A percentile compares a stretch with the other conserved stretches of the same genome.
Evolutionary conservation across 1,140 invertebrate species (phyloP).

Genomic region (Micrasema minimum): DNA sequence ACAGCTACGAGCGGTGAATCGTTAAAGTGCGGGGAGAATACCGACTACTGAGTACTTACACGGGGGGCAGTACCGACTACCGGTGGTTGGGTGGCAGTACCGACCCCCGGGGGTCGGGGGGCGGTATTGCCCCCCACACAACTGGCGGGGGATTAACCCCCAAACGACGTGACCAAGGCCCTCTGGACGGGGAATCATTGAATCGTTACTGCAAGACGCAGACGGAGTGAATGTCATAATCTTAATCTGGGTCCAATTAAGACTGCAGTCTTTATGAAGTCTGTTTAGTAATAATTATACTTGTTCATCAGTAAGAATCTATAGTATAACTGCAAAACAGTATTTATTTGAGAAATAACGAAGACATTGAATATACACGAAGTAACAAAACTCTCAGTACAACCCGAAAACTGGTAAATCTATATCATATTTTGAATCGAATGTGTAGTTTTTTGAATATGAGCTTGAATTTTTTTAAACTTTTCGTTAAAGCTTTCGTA

Average conservation of each 20-base stretch:
- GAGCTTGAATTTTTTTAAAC: too few species aligned
- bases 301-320: too few species aligned
- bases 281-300: too few species aligned
- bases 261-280: not conserved
- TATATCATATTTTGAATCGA: too few species aligned
- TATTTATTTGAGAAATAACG: too few species aligned
- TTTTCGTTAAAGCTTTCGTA: too few species aligned
- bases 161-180: constrained; percentile 41
- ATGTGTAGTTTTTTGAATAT: too few species aligned
- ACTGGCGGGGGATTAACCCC: not conserved
- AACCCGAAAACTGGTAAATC: too few species aligned
- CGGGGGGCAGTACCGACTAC: not conserved
- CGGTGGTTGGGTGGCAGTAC: not conserved
- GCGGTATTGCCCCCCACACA: not conserved
- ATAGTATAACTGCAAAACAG: too few species aligned
- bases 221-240: constrained; percentile 42
- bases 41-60: too few species aligned
- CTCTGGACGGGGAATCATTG: constrained; percentile 29
- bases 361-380: too few species aligned
- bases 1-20: constrained; percentile 36
- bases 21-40: constrained; percentile 31
- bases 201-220: constrained; percentile 36
- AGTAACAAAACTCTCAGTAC: too few species aligned
- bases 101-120: not conserved
- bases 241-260: constrained; percentile 8